A percentile compares a stretch with the other conserved stretches of the same genome.
Evolutionary conservation across 2,888 invertebrate species (phyloP).

Genomic region (Parasteatoda lunata): DNA sequence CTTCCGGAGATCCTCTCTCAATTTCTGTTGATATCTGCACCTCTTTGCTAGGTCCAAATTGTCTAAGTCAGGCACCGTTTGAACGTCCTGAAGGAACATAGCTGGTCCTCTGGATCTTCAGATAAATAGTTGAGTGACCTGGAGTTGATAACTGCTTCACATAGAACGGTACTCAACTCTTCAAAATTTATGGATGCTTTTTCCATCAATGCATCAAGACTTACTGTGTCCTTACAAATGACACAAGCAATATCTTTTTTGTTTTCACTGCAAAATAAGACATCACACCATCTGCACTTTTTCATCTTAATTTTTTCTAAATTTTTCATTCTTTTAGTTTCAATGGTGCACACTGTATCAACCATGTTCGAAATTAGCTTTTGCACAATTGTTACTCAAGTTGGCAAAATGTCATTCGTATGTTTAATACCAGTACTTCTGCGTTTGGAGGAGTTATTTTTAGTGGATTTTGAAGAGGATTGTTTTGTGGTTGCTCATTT

Average conservation of each 20-base stretch:
- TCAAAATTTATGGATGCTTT: no score
- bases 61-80: no score
- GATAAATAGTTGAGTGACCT: no score
- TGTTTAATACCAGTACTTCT: constrained; percentile 12
- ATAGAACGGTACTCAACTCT: no score
- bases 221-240: constrained; percentile 30
- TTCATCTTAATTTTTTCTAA: background rate
- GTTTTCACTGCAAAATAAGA: background rate
- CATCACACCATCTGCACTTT: constrained; percentile 34
- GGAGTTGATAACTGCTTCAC: no score
- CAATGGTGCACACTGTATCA: constrained; percentile 10
- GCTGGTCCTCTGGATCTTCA: no score
- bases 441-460: background rate
- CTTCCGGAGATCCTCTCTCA: no score
- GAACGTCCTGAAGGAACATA: no score
- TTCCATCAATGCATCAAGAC: no score
- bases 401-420: background rate
- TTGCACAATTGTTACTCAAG: background rate
- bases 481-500: background rate
- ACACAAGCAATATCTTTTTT: constrained; percentile 10
- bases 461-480: background rate
- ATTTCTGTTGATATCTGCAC: no score
- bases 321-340: background rate
- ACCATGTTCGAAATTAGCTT: constrained; percentile 34
- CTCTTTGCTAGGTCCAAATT: no score